Evolutionary conservation across 2,113 vertebrate species (phyloP).

Genomic region (Sardina pilchardus): DNA sequence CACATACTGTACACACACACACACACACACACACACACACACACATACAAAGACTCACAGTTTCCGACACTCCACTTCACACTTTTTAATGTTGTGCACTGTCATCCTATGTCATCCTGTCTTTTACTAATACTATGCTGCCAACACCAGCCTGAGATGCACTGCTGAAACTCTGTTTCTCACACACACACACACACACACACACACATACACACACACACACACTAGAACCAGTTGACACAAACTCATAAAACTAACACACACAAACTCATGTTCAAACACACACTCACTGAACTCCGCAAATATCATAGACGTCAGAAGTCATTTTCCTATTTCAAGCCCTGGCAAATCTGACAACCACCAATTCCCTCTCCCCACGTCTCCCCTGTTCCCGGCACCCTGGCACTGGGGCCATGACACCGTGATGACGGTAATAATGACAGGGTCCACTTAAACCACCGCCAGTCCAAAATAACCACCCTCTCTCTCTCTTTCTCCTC

Average conservation of each 20-base stretch:
- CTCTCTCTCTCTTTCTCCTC: background rate
- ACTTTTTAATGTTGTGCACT: background rate
- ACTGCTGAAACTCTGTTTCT: too few species aligned
- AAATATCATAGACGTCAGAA: background rate
- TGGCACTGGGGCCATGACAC: background rate
- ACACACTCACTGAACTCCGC: background rate
- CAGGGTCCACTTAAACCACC: background rate
- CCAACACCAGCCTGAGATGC: too few species aligned
- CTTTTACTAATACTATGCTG: background rate
- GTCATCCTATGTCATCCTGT: too few species aligned
- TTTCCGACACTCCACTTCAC: background rate
- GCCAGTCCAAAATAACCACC: background rate
- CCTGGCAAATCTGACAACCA: background rate
- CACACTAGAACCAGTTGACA: background rate
- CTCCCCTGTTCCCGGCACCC: background rate
- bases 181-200: background rate
- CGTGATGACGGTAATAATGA: background rate
- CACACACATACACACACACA: background rate
- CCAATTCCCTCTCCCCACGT: background rate
- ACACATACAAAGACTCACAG: background rate
- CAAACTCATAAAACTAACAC: background rate
- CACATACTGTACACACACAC: too few species aligned
- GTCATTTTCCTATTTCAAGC: background rate
- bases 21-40: slow-evolving; percentile 2
- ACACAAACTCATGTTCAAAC: background rate